These are phyloP conservation scores for Drosophila sulfurigaster DNA, from an alignment of 1,140 invertebrate genomes.

Conservation along the genomic window DNA sequence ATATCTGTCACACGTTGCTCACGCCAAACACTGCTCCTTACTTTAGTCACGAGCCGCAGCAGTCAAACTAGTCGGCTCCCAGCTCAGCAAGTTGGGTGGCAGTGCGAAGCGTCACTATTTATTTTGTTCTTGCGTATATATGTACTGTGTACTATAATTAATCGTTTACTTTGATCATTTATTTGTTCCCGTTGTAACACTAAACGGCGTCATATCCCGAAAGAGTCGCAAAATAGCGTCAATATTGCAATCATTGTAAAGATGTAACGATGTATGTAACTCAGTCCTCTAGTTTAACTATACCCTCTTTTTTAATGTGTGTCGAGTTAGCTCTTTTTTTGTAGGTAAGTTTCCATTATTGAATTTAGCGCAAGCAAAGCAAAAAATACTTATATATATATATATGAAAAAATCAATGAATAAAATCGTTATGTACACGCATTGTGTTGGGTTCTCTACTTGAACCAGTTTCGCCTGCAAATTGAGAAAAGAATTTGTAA, in stretches of 20 bases:
- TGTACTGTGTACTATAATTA: slow-evolving; percentile 43
- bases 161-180: slow-evolving; percentile 30
- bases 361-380: slow-evolving; percentile 65
- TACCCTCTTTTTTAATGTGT: slow-evolving; percentile 23
- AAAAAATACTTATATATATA: slow-evolving; percentile 40
- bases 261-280: slow-evolving; percentile 29
- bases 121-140: slow-evolving; percentile 38
- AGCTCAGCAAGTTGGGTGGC: background rate
- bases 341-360: slow-evolving; percentile 71
- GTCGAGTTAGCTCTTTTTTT: slow-evolving; percentile 53
- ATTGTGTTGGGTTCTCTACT: slow-evolving; percentile 34
- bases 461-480: slow-evolving; percentile 69
- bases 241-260: slow-evolving; percentile 44
- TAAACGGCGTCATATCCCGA: slow-evolving; percentile 61
- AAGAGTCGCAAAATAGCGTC: slow-evolving; percentile 21
- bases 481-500: slow-evolving; percentile 3
- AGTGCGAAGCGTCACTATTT: slow-evolving; percentile 14
- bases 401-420: slow-evolving; percentile 51
- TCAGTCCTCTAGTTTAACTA: slow-evolving; percentile 29
- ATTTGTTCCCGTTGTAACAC: slow-evolving; percentile 39
- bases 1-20: slow-evolving; percentile 98
- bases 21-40: slow-evolving; percentile 97
- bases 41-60: slow-evolving; percentile 94
- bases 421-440: slow-evolving; percentile 45
- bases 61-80: slow-evolving; percentile 86